Base-by-base conservation (phyloP, 1,140 invertebrate species). In the Drosophila sp. region DNA sequence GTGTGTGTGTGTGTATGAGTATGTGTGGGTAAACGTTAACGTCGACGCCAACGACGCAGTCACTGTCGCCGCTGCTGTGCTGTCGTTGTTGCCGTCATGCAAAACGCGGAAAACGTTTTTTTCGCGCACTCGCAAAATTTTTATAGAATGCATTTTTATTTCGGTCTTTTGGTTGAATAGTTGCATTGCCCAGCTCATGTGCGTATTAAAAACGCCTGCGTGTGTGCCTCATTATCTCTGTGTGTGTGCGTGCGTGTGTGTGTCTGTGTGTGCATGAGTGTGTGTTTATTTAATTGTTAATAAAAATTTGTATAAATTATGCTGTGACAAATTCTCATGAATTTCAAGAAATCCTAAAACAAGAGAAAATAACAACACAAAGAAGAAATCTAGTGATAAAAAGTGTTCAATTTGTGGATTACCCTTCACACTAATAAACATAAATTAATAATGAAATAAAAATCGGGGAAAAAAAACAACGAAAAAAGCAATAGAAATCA, bases 111-210 rank as follows among this genome's bases (percentile, higher is more conserved):
- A 86, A 86, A 86, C 73, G 71, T 85, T 89, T 87, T 86, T 87
- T 89, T 87, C 83, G 83, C 80, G 84, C 83, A 87, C 84, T 87
- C 84, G 84, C 83, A 80, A 86, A 86, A 86, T 87, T 86, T 86
- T 86, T 86, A 85, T 86, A 86, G 83, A 86, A 86, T 86, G 83
- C 83, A 86, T 86, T 86, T 86, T 86, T 86, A 86, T 86, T 86
- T 86, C 84, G 83, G 83, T 86, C 83, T 86, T 86, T 86, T 86
- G 83, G 83, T 86, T 86, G 83, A 86, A 86, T 86, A 86, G 83
- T 86, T 86, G 83, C 83, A 86, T 82, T 83, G 83, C 79, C 76
- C 79, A 66, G 75, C 75, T 77, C 74, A 76, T 70, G 73, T 76
- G 73, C 73, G 73, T 76, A 73, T 60, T 60, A 62, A 68, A 17